Evolutionary conservation across 2,113 vertebrate genomes (phyloP).

Genomic region (Brienomyrus brachyistius): DNA sequence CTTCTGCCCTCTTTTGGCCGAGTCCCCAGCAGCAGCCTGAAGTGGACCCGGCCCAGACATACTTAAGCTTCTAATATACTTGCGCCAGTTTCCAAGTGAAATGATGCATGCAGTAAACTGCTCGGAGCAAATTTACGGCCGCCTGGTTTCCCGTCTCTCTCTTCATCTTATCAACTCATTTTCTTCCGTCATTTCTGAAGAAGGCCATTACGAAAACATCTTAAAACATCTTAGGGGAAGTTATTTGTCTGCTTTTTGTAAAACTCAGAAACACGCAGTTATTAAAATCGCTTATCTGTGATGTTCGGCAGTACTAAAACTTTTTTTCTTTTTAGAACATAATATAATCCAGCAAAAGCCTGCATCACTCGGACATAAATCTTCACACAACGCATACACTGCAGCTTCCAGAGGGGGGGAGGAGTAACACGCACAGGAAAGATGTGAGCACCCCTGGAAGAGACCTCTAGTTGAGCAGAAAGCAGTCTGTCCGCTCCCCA

Average conservation of each 20-base stretch:
- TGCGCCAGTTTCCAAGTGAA: slow-evolving; percentile 20
- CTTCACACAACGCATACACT: neutral
- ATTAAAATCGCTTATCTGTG: neutral
- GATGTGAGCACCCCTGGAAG: neutral
- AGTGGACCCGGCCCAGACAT: slow-evolving; percentile 6
- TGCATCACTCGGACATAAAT: neutral
- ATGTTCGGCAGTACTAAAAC: neutral
- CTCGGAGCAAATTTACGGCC: slow-evolving; percentile 22
- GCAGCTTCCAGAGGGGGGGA: neutral
- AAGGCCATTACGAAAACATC: neutral
- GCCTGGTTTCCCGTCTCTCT: slow-evolving; percentile 8
- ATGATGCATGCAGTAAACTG: slow-evolving; percentile 6
- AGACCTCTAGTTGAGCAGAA: neutral
- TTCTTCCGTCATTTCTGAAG: neutral
- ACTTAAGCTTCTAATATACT: slow-evolving; percentile 20
- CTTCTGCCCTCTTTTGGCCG: slow-evolving; percentile 28
- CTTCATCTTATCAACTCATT: neutral
- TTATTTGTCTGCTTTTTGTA: neutral
- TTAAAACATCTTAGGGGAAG: neutral
- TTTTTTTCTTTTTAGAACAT: neutral
- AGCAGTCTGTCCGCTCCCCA: neutral
- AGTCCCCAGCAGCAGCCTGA: neutral
- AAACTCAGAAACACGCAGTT: neutral
- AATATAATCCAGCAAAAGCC: neutral
- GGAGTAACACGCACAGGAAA: neutral